A percentile compares a stretch with the other conserved stretches of the same genome.
These are phyloP conservation scores for Bucco capensis DNA, from an alignment of 2,113 vertebrate genomes.

Conservation along the genomic window DNA sequence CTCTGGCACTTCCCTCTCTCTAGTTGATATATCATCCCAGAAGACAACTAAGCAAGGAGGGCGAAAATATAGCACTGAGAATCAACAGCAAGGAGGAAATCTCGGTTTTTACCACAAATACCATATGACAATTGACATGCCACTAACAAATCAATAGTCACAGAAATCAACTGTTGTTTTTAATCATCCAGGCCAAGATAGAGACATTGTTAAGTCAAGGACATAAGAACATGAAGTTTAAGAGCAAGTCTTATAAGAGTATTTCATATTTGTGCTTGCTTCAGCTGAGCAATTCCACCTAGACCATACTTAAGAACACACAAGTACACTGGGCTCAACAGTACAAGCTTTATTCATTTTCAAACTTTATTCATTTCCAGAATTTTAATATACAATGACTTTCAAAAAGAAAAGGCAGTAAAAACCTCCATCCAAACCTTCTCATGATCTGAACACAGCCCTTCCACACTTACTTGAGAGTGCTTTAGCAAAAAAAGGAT, in stretches of 20 bases:
- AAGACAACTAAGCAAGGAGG: not conserved
- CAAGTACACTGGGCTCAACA: not conserved
- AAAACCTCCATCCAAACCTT: fast-evolving
- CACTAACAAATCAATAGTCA: not conserved
- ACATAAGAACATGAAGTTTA: not conserved
- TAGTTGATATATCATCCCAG: not conserved
- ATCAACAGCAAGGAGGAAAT: not conserved
- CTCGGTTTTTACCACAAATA: not conserved
- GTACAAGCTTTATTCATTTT: not conserved
- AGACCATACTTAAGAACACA: not conserved
- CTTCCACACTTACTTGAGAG: not conserved
- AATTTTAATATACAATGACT: not conserved
- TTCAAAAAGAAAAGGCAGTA: not conserved
- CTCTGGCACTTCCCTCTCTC: not conserved
- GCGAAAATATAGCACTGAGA: not conserved
- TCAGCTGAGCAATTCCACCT: not conserved
- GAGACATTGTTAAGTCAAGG: not conserved
- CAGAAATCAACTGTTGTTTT: not conserved
- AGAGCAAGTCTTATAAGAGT: not conserved
- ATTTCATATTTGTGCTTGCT: not conserved
- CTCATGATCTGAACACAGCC: not conserved
- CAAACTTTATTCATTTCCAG: no score
- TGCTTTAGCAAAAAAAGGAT: not conserved
- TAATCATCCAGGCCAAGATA: not conserved
- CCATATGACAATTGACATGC: not conserved